Base-by-base conservation (phyloP, 64 coral and sea anemone species). In the Acropora tenuis region DNA sequence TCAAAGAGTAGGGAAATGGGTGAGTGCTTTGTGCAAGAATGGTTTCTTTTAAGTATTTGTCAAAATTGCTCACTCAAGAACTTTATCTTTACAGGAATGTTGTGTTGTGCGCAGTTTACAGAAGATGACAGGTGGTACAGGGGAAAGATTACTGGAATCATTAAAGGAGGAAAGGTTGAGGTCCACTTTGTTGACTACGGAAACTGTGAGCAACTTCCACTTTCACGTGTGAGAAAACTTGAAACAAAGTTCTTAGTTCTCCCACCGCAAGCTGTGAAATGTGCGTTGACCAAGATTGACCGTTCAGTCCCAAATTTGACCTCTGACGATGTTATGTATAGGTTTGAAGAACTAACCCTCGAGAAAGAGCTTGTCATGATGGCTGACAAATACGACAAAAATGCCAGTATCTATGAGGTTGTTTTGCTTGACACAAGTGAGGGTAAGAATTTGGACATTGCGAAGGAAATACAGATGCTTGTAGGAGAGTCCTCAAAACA, bases 111-210 rank as follows among this genome's bases (percentile, higher is more conserved):
- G 3, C 78, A 85, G 46, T 96, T 86, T 53, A 90, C 91, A 61
- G 88, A 76, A 43, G 91, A 96, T 87, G 44, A 83, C 55, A 92
- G 76, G 20, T 96, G 95, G 95, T 96, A 96, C 77, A 88, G 91
- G 11, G 95, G 80, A 15, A 93, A 80, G 19, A 90, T 96, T 76
- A 96, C 82, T 45, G 95, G 95, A 6, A 69, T 93, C 15, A 87
- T 76, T 46, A 90, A 67, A 88, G 90, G 75, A 18, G 89, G 86
- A 8, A 82, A 66, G 4, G 95, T 96, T 0, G 95, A 96, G 76
- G 95, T 96, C 43, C 95, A 93, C 2, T 96, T 93, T 78, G 77
- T 96, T 41, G 95, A 96, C 69, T 96, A 96, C 83, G 95, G 95
- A 17, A 96, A 96, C 83, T 93, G 42, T 78, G 95, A 96, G 63